Evolutionary conservation across 2,888 invertebrate genomes (phyloP), one percentile per base, ranked within the genome.

Genomic region (Myathropa florea): DNA sequence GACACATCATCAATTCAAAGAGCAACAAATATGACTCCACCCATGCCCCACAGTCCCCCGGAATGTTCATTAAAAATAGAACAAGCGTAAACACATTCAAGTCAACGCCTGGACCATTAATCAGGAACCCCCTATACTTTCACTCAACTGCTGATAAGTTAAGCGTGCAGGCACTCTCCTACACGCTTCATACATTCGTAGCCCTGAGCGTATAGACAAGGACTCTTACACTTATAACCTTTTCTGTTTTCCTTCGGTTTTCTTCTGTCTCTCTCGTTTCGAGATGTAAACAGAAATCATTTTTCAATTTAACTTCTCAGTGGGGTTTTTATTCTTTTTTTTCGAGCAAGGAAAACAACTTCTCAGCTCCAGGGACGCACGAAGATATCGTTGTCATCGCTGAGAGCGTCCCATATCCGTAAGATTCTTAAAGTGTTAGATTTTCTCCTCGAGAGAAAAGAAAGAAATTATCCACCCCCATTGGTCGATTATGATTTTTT

Each of bases 71-170:
- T 7, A 30, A n/a, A 10, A 28, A 6, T 9, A 18, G 7, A 26
- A 30, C 28, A 0, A 30, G 21, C 33, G 4, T 21, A 21, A 71
- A 71, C 21, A 24, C 53, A 68, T 39, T 57, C 65, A 57, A 46
- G 10, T 7, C 21, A 36, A n/a, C n/a, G n/a, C n/a, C n/a, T 36
- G 2, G 57, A 76, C 39, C 28, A 53, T 77, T 72, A 61, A 53
- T 71, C 61, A 46, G 39, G 6, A 21, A 2, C 4, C 9, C 14
- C 1, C 46, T 53, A 24, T 53, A 24, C 30, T 28, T n/a, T 46
- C 18, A 59, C 46, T 67, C 65, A 36, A 28, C 30, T 28, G 26
- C 18, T 18, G 46, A 46, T 7, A 18, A 46, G 39, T 46, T 7
- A 6, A 46, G 7, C 46, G 7, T 18, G 18, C 18, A 14, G 33